phyloP scores from a whole-genome alignment of 2,888 invertebrate genomes.

The Bursaphelenchus okinawaensis region DNA sequence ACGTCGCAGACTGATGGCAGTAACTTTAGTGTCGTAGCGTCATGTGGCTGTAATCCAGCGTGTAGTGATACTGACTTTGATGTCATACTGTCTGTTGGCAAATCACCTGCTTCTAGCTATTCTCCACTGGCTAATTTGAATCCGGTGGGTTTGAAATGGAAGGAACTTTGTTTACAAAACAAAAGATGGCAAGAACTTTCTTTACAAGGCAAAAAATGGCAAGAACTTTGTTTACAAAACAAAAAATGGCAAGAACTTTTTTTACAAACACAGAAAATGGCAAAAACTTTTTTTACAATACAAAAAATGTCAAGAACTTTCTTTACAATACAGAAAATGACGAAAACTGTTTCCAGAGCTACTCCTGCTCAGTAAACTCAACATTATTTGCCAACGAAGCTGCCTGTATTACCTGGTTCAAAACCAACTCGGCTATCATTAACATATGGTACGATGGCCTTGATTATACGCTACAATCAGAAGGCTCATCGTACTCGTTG shows the following conservation, averaged over 20 bases:
- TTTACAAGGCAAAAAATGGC: no score
- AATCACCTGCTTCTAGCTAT: constrained; percentile 4
- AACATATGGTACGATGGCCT: constrained; percentile 22
- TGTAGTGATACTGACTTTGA: constrained; percentile 11
- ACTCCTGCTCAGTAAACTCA: background rate
- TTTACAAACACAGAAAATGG: no score
- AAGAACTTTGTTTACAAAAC: no score
- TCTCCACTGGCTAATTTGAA: background rate
- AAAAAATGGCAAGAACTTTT: no score
- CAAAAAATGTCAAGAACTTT: no score
- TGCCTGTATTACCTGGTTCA: constrained; percentile 16
- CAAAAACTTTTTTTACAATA: no score
- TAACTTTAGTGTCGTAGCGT: background rate
- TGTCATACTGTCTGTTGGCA: constrained; percentile 3
- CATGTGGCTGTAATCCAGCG: constrained; percentile 14
- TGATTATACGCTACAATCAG: constrained; percentile 9
- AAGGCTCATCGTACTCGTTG: constrained; percentile 15
- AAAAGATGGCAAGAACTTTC: no score
- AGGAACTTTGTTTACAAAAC: no score
- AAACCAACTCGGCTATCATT: constrained; percentile 11
- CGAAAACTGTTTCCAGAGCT: background rate
- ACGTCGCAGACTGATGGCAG: background rate
- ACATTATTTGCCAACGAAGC: background rate
- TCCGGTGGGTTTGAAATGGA: background rate
- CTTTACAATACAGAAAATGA: no score